phyloP scores from a whole-genome alignment of 2,888 invertebrate species.

The Temnothorax unifasciatus region DNA sequence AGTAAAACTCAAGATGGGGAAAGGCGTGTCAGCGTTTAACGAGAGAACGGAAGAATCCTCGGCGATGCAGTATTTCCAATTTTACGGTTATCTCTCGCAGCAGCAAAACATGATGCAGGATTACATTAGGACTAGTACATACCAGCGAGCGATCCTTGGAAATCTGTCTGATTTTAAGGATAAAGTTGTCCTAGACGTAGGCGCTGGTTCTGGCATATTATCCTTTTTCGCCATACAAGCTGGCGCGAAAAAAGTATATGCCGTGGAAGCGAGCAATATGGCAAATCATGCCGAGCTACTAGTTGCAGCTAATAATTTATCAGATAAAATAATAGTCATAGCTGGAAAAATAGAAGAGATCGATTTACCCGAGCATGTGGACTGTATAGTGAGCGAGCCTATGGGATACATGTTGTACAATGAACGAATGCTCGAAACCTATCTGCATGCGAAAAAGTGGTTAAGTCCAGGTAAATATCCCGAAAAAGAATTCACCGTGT shows the following conservation, averaged over 20 bases:
- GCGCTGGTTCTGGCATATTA: constrained; percentile 99
- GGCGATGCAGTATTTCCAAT: constrained; percentile 99
- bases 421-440: constrained; percentile 99
- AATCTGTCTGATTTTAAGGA: constrained; percentile 97
- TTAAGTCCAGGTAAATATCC: constrained; percentile 90
- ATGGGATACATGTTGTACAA: constrained; percentile 99
- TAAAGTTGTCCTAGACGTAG: constrained; percentile 98
- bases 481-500: neutral
- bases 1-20: constrained; percentile 91
- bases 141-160: constrained; percentile 98
- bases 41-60: constrained; percentile 99
- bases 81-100: constrained; percentile 99
- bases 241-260: constrained; percentile 98
- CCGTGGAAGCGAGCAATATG: constrained; percentile 99
- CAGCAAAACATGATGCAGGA: constrained; percentile 99
- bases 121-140: constrained; percentile 98
- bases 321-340: constrained; percentile 95
- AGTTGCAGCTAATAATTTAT: constrained; percentile 95
- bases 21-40: constrained; percentile 94
- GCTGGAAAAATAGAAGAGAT: constrained; percentile 99
- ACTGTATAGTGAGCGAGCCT: constrained; percentile 99
- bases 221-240: constrained; percentile 99
- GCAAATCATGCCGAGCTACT: constrained; percentile 97
- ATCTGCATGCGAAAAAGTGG: constrained; percentile 99
- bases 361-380: constrained; percentile 97